phyloP scores from a whole-genome alignment of 2,888 invertebrate genomes.

The Argyra leucocephala region DNA sequence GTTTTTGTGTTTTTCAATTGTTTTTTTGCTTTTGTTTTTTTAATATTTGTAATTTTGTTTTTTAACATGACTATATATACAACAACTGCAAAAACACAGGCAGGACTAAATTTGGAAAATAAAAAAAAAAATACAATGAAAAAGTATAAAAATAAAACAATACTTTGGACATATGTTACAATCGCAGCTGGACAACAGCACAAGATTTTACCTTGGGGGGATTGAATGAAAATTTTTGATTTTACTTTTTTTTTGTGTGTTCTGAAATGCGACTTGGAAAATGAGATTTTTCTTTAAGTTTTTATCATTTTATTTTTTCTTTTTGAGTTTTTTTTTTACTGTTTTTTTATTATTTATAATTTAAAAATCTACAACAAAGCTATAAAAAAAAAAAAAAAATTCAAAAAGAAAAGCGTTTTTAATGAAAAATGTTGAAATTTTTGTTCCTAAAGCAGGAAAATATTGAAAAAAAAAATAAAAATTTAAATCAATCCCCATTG shows the following conservation, averaged over 20 bases:
- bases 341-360: no score
- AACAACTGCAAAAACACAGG: no score
- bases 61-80: no score
- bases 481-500: not conserved
- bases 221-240: not conserved
- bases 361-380: not conserved
- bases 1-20: not conserved
- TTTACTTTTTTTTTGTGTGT: not conserved
- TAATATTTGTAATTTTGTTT: no score
- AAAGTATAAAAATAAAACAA: not conserved
- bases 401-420: not conserved
- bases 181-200: conserved; percentile 1
- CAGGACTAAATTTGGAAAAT: not conserved
- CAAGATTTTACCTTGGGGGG: conserved; percentile 4
- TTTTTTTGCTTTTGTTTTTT: not conserved
- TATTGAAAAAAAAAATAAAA: not conserved
- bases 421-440: not conserved
- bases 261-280: not conserved
- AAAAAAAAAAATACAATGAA: not conserved
- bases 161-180: not conserved
- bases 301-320: no score
- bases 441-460: not conserved
- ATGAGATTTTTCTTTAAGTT: no score
- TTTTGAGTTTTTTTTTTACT: no score
- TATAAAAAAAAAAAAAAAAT: not conserved